Conservation (phyloP, 2,888 invertebrate genomes). For the Epistrophe eligans region DNA sequence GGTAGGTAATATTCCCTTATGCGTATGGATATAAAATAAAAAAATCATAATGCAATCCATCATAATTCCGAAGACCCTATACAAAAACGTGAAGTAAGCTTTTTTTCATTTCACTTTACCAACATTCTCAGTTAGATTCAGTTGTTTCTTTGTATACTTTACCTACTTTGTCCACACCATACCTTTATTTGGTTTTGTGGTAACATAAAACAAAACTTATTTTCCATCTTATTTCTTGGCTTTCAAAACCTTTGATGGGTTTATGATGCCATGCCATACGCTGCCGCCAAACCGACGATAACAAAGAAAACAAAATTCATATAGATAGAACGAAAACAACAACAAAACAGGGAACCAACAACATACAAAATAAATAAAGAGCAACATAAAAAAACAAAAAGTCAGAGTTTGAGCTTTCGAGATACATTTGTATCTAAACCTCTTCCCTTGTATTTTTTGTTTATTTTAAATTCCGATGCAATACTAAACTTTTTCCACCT, state of each 20-base stretch:
- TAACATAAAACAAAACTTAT: slow-evolving; percentile 55
- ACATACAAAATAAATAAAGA: slow-evolving; percentile 7
- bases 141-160: slow-evolving; percentile 13
- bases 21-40: not conserved
- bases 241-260: slow-evolving; percentile 59
- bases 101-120: slow-evolving; percentile 44
- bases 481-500: slow-evolving; percentile 36
- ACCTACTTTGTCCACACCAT: not conserved
- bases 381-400: slow-evolving; percentile 5
- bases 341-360: not conserved
- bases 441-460: not conserved
- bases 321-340: not conserved
- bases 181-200: slow-evolving; percentile 62
- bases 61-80: slow-evolving; percentile 1
- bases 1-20: no score
- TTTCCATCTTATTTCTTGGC: slow-evolving; percentile 51
- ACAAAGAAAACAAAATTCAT: slow-evolving; percentile 22
- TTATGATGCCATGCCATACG: slow-evolving; percentile 1
- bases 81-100: slow-evolving; percentile 23
- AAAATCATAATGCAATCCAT: slow-evolving; percentile 17
- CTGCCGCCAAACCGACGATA: slow-evolving; percentile 35
- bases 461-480: not conserved
- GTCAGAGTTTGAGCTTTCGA: slow-evolving; percentile 50
- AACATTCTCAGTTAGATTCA: slow-evolving; percentile 5
- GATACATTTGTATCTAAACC: slow-evolving; percentile 27